These are phyloP conservation scores for Oriolus oriolus DNA, from an alignment of 2,113 vertebrate species.

Conservation along the genomic window DNA sequence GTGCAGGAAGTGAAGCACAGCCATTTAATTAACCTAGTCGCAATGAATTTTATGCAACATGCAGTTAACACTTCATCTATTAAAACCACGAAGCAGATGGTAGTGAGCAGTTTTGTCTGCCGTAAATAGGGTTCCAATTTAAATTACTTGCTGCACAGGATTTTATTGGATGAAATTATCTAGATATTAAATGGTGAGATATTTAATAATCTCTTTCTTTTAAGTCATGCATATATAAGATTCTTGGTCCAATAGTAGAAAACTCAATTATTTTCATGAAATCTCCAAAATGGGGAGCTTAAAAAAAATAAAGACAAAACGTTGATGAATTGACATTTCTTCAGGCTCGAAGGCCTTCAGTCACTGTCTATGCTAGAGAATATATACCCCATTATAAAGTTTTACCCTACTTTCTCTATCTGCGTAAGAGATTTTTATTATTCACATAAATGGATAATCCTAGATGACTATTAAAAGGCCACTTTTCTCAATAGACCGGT, in stretches of 20 bases:
- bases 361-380: neutral
- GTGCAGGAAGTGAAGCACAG: constrained; percentile 64
- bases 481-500: neutral
- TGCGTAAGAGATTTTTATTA: neutral
- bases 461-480: neutral
- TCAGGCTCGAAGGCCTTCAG: neutral
- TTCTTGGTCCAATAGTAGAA: neutral
- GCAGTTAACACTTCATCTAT: constrained; percentile 66
- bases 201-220: constrained; percentile 52
- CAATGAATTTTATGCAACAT: constrained; percentile 68
- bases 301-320: neutral
- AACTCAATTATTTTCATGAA: constrained; percentile 19
- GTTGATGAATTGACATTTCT: constrained; percentile 1
- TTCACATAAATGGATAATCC: neutral
- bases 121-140: constrained; percentile 63
- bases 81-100: constrained; percentile 64
- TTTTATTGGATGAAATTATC: constrained; percentile 63
- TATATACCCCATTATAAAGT: neutral
- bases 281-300: neutral
- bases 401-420: neutral
- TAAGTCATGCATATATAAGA: neutral
- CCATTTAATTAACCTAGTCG: constrained; percentile 69
- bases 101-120: constrained; percentile 56
- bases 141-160: constrained; percentile 51
- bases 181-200: constrained; percentile 43